These are phyloP conservation scores for Sinotaia quadrata DNA, from an alignment of 2,888 invertebrate species.

Conservation along the genomic window DNA sequence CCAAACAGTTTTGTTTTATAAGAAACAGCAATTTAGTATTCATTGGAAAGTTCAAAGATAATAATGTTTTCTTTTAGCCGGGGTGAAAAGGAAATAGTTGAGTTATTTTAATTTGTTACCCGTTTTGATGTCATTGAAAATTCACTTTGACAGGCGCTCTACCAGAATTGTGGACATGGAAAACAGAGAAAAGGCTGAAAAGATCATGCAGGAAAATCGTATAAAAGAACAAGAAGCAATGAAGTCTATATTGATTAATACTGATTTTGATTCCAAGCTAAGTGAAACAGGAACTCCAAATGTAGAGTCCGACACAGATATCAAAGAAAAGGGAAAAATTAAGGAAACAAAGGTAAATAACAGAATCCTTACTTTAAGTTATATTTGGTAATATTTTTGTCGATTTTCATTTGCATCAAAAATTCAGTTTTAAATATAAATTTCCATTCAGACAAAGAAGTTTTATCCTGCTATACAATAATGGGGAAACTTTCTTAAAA, in stretches of 20 bases:
- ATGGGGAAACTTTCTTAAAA: too few relatives aligned
- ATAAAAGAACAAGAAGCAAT: constrained; percentile 53
- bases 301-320: constrained; percentile 30
- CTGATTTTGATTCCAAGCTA: too few relatives aligned
- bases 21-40: too few relatives aligned
- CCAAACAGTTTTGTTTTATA: too few relatives aligned
- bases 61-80: too few relatives aligned
- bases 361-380: background rate
- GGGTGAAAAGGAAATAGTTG: too few relatives aligned
- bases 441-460: too few relatives aligned
- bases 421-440: background rate
- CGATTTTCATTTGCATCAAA: background rate
- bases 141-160: constrained; percentile 55
- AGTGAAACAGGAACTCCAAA: background rate
- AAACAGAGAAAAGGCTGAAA: constrained; percentile 61
- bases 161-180: constrained; percentile 61
- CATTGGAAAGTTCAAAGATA: too few relatives aligned
- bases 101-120: background rate
- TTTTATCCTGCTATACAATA: too few relatives aligned
- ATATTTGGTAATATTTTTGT: background rate
- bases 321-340: constrained; percentile 37
- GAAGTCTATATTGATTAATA: constrained; percentile 34
- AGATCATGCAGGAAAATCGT: constrained; percentile 62
- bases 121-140: background rate
- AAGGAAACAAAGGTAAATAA: constrained; percentile 19